Evolutionary conservation across 2,113 vertebrate genomes (phyloP).

Genomic region (Hystrix cristata): DNA sequence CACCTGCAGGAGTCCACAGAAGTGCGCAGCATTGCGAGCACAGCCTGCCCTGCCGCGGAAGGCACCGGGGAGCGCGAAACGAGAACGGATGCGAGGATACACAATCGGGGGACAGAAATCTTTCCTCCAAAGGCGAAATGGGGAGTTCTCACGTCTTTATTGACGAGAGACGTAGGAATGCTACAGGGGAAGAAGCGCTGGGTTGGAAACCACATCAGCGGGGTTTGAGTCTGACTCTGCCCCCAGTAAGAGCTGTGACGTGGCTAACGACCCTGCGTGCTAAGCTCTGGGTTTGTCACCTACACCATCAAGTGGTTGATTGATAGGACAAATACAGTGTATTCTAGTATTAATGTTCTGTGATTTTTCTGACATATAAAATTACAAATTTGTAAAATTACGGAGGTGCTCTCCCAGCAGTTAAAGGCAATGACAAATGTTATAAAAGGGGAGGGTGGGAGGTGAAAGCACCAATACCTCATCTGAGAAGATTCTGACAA

Average conservation of each 20-base stretch:
- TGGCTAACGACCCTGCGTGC: not conserved
- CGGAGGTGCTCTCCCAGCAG: conserved; percentile 2
- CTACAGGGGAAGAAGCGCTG: not conserved
- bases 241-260: not conserved
- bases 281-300: not conserved
- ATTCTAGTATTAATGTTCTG: conserved; percentile 2
- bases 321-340: not conserved
- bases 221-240: not conserved
- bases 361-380: conserved; percentile 36
- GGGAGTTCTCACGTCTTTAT: not conserved
- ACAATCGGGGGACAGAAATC: not conserved
- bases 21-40: not conserved
- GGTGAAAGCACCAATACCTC: not conserved
- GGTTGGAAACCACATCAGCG: not conserved
- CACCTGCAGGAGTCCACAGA: not conserved
- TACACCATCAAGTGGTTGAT: not conserved
- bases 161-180: not conserved
- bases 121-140: not conserved
- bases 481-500: conserved; percentile 13
- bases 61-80: not conserved
- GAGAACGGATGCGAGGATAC: not conserved
- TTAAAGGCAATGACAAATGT: conserved; percentile 5
- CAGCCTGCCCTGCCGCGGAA: not conserved
- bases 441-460: not conserved
- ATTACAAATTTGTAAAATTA: not conserved